Evolutionary conservation across 1,140 invertebrate genomes (phyloP).

Genomic region (Eciton burchellii): DNA sequence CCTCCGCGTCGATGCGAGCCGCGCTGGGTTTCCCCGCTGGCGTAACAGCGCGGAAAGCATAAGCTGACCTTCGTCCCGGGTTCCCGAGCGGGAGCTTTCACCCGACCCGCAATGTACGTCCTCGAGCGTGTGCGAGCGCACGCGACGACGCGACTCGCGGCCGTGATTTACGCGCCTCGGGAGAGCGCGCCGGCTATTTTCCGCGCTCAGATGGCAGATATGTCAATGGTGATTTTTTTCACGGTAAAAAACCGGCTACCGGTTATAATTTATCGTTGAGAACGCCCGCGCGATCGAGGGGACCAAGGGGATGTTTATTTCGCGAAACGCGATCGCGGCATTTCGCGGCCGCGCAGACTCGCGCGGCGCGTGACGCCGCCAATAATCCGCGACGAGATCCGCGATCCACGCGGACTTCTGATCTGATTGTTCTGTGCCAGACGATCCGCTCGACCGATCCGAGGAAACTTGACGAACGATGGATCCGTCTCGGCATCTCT

Average conservation of each 20-base stretch:
- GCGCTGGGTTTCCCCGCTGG: constrained; percentile 25
- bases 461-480: constrained; percentile 18
- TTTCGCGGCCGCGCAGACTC: too few species aligned
- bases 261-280: constrained; percentile 38
- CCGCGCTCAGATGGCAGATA: constrained; percentile 37
- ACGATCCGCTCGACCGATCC: not conserved
- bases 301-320: not conserved
- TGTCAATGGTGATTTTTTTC: constrained; percentile 43
- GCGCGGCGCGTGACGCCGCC: too few species aligned
- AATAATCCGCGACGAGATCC: too few species aligned
- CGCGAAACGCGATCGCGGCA: constrained; percentile 31
- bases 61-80: constrained; percentile 18
- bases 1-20: constrained; percentile 22
- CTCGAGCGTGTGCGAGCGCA: constrained; percentile 13
- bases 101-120: constrained; percentile 30
- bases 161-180: constrained; percentile 34
- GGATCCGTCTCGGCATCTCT: constrained; percentile 44
- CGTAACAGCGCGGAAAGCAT: constrained; percentile 12
- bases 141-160: constrained; percentile 30
- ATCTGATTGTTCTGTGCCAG: constrained; percentile 8
- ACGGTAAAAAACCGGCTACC: not conserved
- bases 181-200: constrained; percentile 27
- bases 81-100: constrained; percentile 22
- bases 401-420: not conserved
- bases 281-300: not conserved